Conservation (phyloP, 2,888 invertebrate genomes). For the Nemurella pictetii region DNA sequence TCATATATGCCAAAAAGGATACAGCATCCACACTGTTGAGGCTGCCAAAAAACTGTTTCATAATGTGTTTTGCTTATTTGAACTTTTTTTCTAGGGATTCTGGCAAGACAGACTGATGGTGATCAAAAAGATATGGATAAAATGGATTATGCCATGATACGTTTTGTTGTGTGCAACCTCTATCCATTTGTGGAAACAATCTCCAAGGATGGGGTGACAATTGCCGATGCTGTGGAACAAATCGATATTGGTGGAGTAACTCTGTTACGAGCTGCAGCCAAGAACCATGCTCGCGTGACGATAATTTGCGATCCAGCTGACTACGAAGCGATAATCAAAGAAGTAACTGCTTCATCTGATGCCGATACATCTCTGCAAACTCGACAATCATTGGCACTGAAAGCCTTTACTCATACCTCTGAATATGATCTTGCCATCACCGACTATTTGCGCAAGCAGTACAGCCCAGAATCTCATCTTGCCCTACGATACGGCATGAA, state of each 20-base stretch:
- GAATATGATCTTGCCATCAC: conserved; percentile 93
- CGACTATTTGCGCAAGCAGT: conserved; percentile 92
- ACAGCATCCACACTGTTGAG: no score
- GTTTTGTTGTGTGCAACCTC: conserved; percentile 93
- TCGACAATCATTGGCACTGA: conserved; percentile 78
- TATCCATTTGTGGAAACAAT: conserved; percentile 93
- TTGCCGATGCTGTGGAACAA: conserved; percentile 91
- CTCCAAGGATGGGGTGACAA: conserved; percentile 74
- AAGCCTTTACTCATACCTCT: conserved; percentile 96
- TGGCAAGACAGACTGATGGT: conserved; percentile 67
- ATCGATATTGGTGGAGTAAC: conserved; percentile 96
- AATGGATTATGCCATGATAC: conserved; percentile 78
- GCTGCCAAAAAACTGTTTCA: neutral
- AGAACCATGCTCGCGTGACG: conserved; percentile 93
- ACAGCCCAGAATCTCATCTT: conserved; percentile 74
- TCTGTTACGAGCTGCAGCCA: conserved; percentile 91
- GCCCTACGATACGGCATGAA: conserved; percentile 77
- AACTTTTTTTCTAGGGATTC: conserved; percentile 55
- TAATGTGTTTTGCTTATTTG: neutral
- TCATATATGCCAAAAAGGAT: no score
- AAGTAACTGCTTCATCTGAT: conserved; percentile 64
- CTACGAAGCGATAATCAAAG: conserved; percentile 74
- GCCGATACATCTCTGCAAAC: conserved; percentile 74
- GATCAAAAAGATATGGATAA: conserved; percentile 81
- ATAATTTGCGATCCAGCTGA: conserved; percentile 91